Conservation (phyloP, 2,797 vertebrate species). For the Xenentodon cancila region DNA sequence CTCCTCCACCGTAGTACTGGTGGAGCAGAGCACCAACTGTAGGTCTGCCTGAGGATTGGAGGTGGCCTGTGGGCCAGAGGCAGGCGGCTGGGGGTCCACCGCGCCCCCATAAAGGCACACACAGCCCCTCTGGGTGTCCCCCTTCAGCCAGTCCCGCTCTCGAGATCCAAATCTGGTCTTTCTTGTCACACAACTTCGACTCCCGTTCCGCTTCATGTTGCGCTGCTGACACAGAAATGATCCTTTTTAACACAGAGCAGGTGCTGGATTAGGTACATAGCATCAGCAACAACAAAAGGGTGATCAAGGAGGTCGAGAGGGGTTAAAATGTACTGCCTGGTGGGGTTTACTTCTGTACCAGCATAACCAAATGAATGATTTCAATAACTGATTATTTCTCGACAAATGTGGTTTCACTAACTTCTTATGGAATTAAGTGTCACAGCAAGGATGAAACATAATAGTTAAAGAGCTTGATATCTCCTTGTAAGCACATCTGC, state of each 20-base stretch:
- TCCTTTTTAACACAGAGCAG: conserved; percentile 13
- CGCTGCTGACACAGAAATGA: conserved; percentile 79
- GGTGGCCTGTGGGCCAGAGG: conserved; percentile 74
- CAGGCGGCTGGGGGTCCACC: conserved; percentile 75
- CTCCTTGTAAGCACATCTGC: not conserved
- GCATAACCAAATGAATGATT: not conserved
- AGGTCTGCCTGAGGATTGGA: conserved; percentile 84
- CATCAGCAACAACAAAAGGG: no score
- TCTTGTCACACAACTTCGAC: conserved; percentile 87
- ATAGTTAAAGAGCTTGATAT: not conserved
- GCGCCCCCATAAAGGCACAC: conserved; percentile 86
- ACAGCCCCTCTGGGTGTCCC: conserved; percentile 88
- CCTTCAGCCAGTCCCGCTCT: conserved; percentile 93
- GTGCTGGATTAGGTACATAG: no score
- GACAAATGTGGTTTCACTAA: not conserved
- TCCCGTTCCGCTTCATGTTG: conserved; percentile 92
- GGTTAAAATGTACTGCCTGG: not conserved
- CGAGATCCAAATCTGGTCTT: conserved; percentile 91
- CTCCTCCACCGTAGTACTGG: conserved; percentile 88
- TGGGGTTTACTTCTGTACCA: not conserved
- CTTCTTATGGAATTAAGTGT: not conserved
- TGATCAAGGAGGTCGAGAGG: not conserved
- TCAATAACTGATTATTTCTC: not conserved
- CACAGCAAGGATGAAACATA: not conserved
- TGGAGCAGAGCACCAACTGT: conserved; percentile 92